Percentiles rank a stretch among this genome's conserved stretches.
phyloP scores from a whole-genome alignment of 2,113 vertebrate species.

The Panthera tigris region DNA sequence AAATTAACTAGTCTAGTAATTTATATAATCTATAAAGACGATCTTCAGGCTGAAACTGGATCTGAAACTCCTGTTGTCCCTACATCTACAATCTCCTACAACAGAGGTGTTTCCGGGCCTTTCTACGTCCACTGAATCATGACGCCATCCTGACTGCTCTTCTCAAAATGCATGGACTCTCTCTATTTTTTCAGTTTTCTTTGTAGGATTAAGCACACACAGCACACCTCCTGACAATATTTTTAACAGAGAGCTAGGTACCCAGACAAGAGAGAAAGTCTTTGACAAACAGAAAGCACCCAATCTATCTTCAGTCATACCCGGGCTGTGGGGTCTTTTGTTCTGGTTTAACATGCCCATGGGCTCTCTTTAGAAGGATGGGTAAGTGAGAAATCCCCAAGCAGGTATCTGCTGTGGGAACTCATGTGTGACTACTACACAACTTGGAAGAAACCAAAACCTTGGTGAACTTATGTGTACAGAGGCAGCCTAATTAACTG shows the following conservation, averaged over 20 bases:
- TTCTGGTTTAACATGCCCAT: not conserved
- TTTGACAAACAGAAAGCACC: not conserved
- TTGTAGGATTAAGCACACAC: not conserved
- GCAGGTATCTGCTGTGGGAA: not conserved
- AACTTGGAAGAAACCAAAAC: not conserved
- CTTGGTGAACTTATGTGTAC: not conserved
- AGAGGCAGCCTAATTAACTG: not conserved
- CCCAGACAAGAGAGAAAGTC: not conserved
- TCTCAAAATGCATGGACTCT: not conserved
- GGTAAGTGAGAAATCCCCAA: not conserved
- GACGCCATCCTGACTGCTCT: not conserved
- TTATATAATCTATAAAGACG: not conserved
- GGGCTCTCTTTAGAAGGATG: not conserved
- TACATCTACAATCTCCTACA: not conserved
- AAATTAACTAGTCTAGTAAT: not conserved
- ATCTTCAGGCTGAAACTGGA: not conserved
- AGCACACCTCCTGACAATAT: not conserved
- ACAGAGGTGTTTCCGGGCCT: not conserved
- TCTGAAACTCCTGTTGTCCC: not conserved
- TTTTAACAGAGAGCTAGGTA: slow-evolving; percentile 1
- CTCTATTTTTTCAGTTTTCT: not conserved
- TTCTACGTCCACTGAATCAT: not conserved
- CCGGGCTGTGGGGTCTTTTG: not conserved
- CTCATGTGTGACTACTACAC: not conserved
- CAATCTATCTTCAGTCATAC: not conserved